These are phyloP conservation scores for Gymnobelideus leadbeateri DNA, from an alignment of 2,113 vertebrate species.

Conservation along the genomic window DNA sequence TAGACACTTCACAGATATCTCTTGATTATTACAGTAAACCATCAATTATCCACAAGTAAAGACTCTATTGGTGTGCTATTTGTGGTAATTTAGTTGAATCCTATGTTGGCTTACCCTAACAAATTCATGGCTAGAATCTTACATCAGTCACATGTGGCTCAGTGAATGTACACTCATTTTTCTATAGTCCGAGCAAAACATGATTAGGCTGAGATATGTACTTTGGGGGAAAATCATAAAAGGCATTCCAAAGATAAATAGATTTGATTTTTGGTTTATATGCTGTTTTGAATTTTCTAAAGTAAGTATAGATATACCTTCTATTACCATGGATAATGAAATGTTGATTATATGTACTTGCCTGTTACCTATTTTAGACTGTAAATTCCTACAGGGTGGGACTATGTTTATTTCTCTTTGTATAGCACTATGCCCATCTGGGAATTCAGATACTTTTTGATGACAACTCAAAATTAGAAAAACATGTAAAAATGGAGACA, in stretches of 20 bases:
- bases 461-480: constrained; percentile 7
- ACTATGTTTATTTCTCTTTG: background rate
- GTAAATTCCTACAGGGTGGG: background rate
- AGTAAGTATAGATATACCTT: background rate
- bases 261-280: background rate
- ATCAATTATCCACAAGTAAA: background rate
- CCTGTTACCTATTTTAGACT: constrained; percentile 4
- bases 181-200: background rate
- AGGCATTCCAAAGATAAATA: background rate
- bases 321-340: constrained; percentile 2
- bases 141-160: background rate
- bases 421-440: background rate
- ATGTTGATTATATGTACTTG: background rate
- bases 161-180: background rate
- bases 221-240: background rate
- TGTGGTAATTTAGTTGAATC: background rate
- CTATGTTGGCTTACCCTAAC: background rate
- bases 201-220: background rate
- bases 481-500: constrained; percentile 1
- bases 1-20: background rate
- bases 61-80: background rate
- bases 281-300: background rate
- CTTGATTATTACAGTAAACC: background rate
- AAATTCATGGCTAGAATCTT: background rate
- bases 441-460: background rate